A percentile compares a stretch with the other conserved stretches of the same genome.
Conservation (phyloP, 2,113 vertebrate genomes). For the Gymnogyps californianus region DNA sequence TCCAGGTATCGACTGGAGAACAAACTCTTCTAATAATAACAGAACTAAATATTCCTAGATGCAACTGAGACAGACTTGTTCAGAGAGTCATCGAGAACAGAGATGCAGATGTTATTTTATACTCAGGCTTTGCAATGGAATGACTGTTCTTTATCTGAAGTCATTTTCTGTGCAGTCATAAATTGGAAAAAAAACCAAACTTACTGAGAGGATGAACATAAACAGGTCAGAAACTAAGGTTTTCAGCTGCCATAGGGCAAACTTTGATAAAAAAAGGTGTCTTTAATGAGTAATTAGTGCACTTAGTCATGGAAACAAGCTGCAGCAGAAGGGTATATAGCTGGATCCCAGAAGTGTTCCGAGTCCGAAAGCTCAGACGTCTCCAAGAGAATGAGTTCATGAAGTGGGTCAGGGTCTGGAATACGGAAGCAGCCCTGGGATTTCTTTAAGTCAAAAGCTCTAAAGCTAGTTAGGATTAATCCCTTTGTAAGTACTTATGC, state of each 20-base stretch:
- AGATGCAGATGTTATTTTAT: neutral
- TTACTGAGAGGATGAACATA: neutral
- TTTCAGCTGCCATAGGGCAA: neutral
- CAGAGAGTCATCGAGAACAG: neutral
- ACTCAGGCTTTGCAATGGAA: neutral
- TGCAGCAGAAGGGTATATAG: neutral
- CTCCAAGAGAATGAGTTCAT: neutral
- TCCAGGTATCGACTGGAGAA: neutral
- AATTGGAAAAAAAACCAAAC: neutral
- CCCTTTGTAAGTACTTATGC: neutral
- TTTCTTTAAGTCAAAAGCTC: slow-evolving; percentile 2
- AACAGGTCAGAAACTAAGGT: neutral
- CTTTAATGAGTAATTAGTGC: neutral
- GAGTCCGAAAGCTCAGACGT: neutral
- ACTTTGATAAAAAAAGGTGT: neutral
- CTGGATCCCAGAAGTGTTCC: neutral
- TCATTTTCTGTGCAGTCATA: neutral
- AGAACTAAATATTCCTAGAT: neutral
- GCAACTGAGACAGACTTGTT: neutral
- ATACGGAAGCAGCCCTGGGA: neutral
- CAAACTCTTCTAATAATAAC: neutral
- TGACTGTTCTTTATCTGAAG: neutral
- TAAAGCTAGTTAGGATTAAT: slow-evolving; percentile 41
- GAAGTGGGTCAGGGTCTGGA: neutral
- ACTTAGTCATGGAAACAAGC: neutral